Base-by-base conservation (phyloP, 2,888 invertebrate genomes). In the Hypomecis atomaria region DNA sequence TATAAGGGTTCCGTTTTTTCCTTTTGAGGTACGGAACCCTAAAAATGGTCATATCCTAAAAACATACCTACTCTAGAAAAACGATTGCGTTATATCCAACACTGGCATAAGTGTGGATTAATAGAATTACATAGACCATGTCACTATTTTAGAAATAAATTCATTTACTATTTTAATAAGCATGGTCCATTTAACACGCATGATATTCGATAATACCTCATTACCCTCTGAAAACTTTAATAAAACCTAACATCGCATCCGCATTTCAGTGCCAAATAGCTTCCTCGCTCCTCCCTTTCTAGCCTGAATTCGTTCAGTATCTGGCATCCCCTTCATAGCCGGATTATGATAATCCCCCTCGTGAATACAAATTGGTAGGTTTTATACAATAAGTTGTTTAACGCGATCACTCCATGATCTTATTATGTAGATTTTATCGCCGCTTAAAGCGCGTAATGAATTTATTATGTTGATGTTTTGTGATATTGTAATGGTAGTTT, bases 381-480 rank as follows among this genome's bases (percentile, higher is more conserved):
- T 89, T 89, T 89, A 88, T 90, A 86, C 87, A 85, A 85, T 83
- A 89, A 90, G 84, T 85, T 89, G 87, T 89, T 87, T 86, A 88
- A 85, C 83, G 84, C 79, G 77, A 76, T 76, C 74, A 65, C 69
- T 78, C 79, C 70, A 84, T 82, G 81, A 84, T 82, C 76, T 76
- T 76, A 79, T 76, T 78, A 77, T 75, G 74, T 67, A 70, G 71
- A 78, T 79, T 78, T 76, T 73, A 75, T 74, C 71, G 71, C 67
- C 68, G 69, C 70, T 72, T 71, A 71, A 65, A 69, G 70, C 72
- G 69, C 61, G 56, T 71, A 71, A 73, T 73, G 71, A 72, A 75
- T 75, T 72, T 73, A 75, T 72, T 72, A 73, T 72, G 63, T 69
- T 59, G 67, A 69, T 75, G 67, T 72, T 62, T 68, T 65, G 66